Evolutionary conservation across 1,140 invertebrate genomes (phyloP).

Genomic region (Heliconius himera): DNA sequence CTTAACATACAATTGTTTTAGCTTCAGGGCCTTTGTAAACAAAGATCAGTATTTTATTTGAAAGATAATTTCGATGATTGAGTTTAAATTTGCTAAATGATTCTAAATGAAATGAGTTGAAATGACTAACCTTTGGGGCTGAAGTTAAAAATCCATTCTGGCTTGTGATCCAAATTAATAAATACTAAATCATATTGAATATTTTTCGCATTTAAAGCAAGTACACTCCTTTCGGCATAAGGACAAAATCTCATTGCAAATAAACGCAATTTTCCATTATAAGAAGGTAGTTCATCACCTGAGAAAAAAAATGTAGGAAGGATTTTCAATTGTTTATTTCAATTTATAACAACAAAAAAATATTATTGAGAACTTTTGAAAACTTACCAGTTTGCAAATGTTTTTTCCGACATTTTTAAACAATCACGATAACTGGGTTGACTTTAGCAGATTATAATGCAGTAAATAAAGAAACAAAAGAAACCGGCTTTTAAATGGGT

Average conservation of each 20-base stretch:
- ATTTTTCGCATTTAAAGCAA: slow-evolving; percentile 92
- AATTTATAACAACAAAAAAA: no score
- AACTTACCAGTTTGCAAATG: slow-evolving; percentile 74
- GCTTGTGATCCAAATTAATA: slow-evolving; percentile 91
- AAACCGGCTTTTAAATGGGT: slow-evolving; percentile 7
- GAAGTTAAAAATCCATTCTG: slow-evolving; percentile 89
- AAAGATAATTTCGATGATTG: background rate
- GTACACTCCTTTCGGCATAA: slow-evolving; percentile 91
- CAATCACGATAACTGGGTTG: background rate
- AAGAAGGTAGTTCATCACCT: slow-evolving; percentile 69
- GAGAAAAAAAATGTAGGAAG: slow-evolving; percentile 34
- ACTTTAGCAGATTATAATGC: background rate
- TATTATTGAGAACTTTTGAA: slow-evolving; percentile 39
- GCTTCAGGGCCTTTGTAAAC: no score
- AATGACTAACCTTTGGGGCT: slow-evolving; percentile 82
- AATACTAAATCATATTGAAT: slow-evolving; percentile 92
- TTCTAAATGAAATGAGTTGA: background rate
- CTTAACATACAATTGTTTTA: no score
- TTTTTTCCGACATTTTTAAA: slow-evolving; percentile 70
- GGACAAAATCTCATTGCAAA: slow-evolving; percentile 97
- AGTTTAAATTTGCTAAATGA: background rate
- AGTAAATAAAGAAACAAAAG: background rate
- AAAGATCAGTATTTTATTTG: background rate
- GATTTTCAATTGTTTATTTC: background rate
- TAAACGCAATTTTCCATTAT: slow-evolving; percentile 86